Base-by-base conservation (phyloP, 2,113 vertebrate genomes). In the Dicentrarchus labrax region DNA sequence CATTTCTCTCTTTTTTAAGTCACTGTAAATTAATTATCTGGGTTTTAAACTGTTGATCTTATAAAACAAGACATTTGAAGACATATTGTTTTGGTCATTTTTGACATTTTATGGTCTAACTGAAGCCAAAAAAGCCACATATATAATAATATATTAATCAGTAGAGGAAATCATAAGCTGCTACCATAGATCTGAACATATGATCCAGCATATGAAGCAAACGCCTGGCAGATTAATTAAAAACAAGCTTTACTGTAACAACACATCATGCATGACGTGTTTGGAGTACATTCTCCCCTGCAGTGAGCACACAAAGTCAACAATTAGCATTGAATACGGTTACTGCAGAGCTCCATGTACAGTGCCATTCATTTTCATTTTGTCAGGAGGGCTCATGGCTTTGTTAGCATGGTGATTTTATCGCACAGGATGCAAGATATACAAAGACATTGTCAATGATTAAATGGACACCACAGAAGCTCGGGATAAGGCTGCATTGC, bases 391-490 rank as follows among this genome's bases (percentile, higher is more conserved):
- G 71, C 72, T 70, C 77, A 19, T 68, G 78, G 76, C 79, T 88
- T 84, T 85, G 87, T 87, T 56, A 86, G 59, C 85, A 59, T 48
- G 77, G 60, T 72, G 87, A 90, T 91, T 86, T 85, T 87, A 91
- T 91, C 84, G 24, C 65, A 75, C 78, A 84, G 91, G 91, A 92
- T 86, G 79, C 76, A 64, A 79, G 79, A 86, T 77, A 80, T 74
- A 88, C 90, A 92, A 88, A 93, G 88, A 93, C 88, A 87, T 80
- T 80, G 91, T 91, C 87, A 91, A 86, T 88, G 87, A 92, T 90
- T 92, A 86, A 87, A 92, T 80, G 80, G 69, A 71, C 80, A 43
- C 30, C 83, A 86, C 87, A 89, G 86, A 89, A 80, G 86, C 76
- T 72, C 0, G 41, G 79, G 88, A 88, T 82, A 72, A 83, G 78